These are phyloP conservation scores for Gari tellinella DNA, from an alignment of 2,888 invertebrate genomes.

Conservation along the genomic window DNA sequence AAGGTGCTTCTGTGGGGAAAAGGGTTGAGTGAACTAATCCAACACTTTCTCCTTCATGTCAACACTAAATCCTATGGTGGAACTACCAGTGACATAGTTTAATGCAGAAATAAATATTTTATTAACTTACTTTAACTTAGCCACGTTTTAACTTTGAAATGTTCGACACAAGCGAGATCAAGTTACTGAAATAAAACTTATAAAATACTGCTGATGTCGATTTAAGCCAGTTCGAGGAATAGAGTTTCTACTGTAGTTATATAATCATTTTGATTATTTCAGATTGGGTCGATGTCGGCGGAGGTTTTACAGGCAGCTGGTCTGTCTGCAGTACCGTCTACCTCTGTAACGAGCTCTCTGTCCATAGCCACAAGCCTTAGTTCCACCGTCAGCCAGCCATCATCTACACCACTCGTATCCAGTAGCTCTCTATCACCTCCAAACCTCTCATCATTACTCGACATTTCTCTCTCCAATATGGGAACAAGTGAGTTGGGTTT, in stretches of 20 bases:
- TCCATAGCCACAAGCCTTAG: conserved; percentile 5
- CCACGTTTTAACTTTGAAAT: too few relatives aligned
- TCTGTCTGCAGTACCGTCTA: conserved; percentile 33
- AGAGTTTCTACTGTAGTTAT: background rate
- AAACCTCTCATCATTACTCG: conserved; percentile 72
- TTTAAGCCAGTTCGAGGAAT: too few relatives aligned
- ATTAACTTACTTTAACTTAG: too few relatives aligned
- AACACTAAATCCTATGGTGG: too few relatives aligned
- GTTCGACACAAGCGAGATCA: too few relatives aligned
- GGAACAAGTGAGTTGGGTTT: background rate
- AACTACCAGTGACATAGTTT: too few relatives aligned
- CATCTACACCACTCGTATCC: conserved; percentile 10
- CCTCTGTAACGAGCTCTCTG: conserved; percentile 9
- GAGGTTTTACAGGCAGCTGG: conserved; percentile 58
- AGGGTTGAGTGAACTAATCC: too few relatives aligned
- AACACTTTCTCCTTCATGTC: too few relatives aligned
- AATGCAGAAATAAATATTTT: too few relatives aligned
- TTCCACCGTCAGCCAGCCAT: background rate
- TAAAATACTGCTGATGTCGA: too few relatives aligned
- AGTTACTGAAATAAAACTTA: too few relatives aligned
- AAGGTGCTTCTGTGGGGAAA: too few relatives aligned
- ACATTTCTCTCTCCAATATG: conserved; percentile 41
- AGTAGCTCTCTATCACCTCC: conserved; percentile 66
- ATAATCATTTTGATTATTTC: background rate
- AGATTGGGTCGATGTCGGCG: conserved; percentile 55